Evolutionary conservation across 2,797 vertebrate species (phyloP).

Genomic region (Loris lydekkerianus): DNA sequence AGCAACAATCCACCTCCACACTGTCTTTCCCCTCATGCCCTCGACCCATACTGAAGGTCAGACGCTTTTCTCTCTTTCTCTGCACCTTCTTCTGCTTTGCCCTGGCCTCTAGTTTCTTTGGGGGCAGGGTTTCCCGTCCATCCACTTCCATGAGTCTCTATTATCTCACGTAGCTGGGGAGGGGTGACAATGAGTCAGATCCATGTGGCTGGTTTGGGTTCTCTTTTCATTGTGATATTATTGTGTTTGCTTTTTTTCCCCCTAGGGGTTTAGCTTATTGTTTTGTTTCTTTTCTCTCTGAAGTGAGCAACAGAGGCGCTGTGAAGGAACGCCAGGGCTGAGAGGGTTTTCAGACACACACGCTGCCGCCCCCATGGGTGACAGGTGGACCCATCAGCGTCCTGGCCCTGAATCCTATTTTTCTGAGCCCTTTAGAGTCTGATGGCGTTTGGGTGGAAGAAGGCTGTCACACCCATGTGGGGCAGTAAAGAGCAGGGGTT

Average conservation of each 20-base stretch:
- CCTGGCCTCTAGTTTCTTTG: not conserved
- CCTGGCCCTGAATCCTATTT: constrained; percentile 57
- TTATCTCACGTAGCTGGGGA: not conserved
- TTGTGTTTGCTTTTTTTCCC: constrained; percentile 9
- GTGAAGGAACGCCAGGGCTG: not conserved
- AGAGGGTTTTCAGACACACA: constrained; percentile 73
- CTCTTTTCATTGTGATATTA: not conserved
- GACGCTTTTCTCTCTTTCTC: not conserved
- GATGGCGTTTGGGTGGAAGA: constrained; percentile 79
- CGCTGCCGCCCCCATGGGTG: not conserved
- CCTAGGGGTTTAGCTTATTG: constrained; percentile 9
- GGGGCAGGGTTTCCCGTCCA: not conserved
- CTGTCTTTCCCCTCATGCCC: constrained; percentile 68
- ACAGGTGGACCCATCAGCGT: not conserved
- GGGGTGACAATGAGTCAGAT: not conserved
- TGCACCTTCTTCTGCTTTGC: not conserved
- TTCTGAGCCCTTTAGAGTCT: constrained; percentile 80
- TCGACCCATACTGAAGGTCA: constrained; percentile 58
- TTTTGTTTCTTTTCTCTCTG: constrained; percentile 57
- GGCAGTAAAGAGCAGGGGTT: not conserved
- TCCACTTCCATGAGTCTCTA: not conserved
- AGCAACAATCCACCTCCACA: constrained; percentile 78
- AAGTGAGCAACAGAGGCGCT: constrained; percentile 15
- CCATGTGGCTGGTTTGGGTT: not conserved
- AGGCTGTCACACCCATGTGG: constrained; percentile 13